These are phyloP conservation scores for Epinephelus lanceolatus DNA, from an alignment of 2,113 vertebrate species.

Conservation along the genomic window DNA sequence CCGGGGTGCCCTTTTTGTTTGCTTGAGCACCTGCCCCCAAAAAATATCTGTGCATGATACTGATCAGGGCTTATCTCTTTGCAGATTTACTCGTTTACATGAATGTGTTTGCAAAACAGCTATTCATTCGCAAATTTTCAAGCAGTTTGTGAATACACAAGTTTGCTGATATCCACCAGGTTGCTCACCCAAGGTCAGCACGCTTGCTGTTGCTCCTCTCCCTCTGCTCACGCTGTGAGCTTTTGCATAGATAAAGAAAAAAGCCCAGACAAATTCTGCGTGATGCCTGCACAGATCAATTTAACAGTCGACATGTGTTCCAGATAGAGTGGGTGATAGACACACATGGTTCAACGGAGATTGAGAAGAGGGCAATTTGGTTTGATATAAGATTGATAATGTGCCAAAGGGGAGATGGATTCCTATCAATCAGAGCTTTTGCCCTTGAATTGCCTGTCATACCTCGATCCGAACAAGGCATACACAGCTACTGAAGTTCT, in stretches of 20 bases:
- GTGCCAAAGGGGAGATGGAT: slow-evolving; percentile 51
- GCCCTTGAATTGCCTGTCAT: slow-evolving; percentile 48
- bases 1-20: too few relatives aligned
- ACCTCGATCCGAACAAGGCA: slow-evolving; percentile 11
- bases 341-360: slow-evolving; percentile 41
- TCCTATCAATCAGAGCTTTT: slow-evolving; percentile 52
- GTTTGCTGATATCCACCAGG: background rate
- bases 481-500: slow-evolving; percentile 1
- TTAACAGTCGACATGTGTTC: slow-evolving; percentile 41
- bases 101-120: background rate
- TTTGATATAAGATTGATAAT: slow-evolving; percentile 62
- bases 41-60: too few relatives aligned
- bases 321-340: slow-evolving; percentile 25
- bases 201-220: background rate
- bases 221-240: background rate
- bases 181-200: background rate
- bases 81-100: background rate
- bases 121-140: too few relatives aligned
- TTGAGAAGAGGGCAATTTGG: slow-evolving; percentile 41
- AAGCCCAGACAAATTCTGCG: background rate
- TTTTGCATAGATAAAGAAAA: background rate
- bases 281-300: slow-evolving; percentile 42
- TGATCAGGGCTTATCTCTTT: too few relatives aligned
- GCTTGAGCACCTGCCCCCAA: too few relatives aligned
- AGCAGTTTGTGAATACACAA: background rate